Base-by-base conservation (phyloP, 2,113 vertebrate genomes). In the Athene cunicularia region DNA sequence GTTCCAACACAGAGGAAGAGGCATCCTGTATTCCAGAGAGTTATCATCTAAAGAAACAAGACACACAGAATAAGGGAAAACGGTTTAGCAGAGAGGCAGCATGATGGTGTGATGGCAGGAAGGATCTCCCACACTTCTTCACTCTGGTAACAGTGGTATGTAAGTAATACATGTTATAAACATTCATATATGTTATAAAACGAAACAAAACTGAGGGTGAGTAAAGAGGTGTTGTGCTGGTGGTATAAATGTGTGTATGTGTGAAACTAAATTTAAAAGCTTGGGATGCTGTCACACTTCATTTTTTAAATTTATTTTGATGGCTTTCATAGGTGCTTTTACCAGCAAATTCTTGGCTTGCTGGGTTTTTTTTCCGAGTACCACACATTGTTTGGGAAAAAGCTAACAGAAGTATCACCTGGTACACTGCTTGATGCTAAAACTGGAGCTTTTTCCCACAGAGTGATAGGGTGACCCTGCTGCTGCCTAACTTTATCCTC, bases 201-300 rank as follows among this genome's bases (percentile, higher is more conserved):
- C 19, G 59, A 81, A 80, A 60, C 18, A 85, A 63, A 88, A 52
- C 39, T 5, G 33, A 55, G 14, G 5, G 3, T 50, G 19, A 68
- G 11, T 41, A 76, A 67, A n/a, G 53, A 81, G 59, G 24, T 18
- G 41, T 0, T 2, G 24, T 1, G 1, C 28, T 56, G 15, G 14
- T 56, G 11, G 3, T 35, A 7, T 41, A 52, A 64, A 74, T 63
- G n/a, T 27, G 59, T 30, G 3, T 81, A 33, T 28, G 18, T 1
- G 2, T 73, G 39, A 66, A 73, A 13, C 6, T 47, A 20, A 30
- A 26, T 32, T 59, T 77, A 70, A 68, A 86, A 77, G 43, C 14
- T 23, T 39, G 21, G 6, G 21, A 88, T 59, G 26, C 21, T 59
- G 37, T 8, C 18, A 14, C 30, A 47, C 19, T 2, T 76, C 28